Evolutionary conservation across 2,113 vertebrate species (phyloP), one percentile per base, ranked within the genome.

Genomic region (Aegypius monachus): DNA sequence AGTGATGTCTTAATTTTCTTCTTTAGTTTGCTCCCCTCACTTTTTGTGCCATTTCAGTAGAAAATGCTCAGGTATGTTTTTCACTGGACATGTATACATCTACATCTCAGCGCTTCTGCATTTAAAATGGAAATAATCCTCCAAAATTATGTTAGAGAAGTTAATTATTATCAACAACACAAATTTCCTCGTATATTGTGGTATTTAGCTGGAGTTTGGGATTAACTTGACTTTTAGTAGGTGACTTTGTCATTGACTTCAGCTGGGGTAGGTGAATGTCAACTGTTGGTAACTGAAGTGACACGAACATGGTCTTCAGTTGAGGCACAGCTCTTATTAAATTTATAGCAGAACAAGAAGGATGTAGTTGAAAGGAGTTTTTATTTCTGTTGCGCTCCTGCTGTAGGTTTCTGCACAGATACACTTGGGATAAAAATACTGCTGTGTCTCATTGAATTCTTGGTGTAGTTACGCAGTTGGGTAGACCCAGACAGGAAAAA

Each of bases 1-100:
- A 93, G 72, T 8, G 47, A 62, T 83, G 70, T 72, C 91, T 96
- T 88, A 8, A 86, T 95, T 96, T 32, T 74, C 81, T 90, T 50
- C 15, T 72, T 52, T 16, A 14, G 18, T 55, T 68, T 56, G 61
- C 67, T 94, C 40, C 58, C 43, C 13, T 48, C 42, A 8, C 58
- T 59, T 93, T 85, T 88, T 42, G 42, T 88, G 43, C 86, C 2
- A 0, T 78, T 55, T 63, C 71, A 34, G 19, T 67, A 42, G 62
- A 26, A 92, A 48, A 61, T 32, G 22, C 12, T 88, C 10, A 1
- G 32, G 17, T 68, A 0, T 50, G 20, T 13, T 58, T 77, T 29
- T 70, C 32, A 5, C 3, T 62, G 70, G 78, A 18, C n/a, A 3
- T 2, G 2, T n/a, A 10, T 34, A 6, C 12, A 12, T 50, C 61